Conservation (phyloP, 1,140 invertebrate genomes). For the Drosophila lacteicornis region DNA sequence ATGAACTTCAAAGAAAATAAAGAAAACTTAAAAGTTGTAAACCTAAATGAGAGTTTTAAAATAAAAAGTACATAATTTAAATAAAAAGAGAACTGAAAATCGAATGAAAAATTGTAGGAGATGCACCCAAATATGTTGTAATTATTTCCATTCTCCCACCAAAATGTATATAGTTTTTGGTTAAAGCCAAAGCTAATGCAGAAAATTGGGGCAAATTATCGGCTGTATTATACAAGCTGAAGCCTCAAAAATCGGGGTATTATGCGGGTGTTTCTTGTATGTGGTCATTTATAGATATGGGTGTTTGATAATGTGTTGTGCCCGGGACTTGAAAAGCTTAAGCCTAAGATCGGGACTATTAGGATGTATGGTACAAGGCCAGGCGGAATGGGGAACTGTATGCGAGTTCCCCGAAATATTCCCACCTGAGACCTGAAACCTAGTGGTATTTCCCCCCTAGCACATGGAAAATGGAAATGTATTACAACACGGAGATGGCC, state of each 20-base stretch:
- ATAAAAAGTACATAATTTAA: constrained; percentile 72
- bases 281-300: constrained; percentile 63
- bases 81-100: constrained; percentile 67
- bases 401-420: constrained; percentile 8
- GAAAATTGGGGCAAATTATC: constrained; percentile 65
- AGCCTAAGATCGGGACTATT: constrained; percentile 14
- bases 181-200: constrained; percentile 65
- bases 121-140: constrained; percentile 85
- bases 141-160: constrained; percentile 84
- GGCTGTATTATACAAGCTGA: constrained; percentile 74
- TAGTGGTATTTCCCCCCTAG: constrained; percentile 33
- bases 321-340: constrained; percentile 18
- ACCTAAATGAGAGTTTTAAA: constrained; percentile 43
- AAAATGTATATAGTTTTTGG: constrained; percentile 18
- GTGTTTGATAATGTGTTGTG: constrained; percentile 15
- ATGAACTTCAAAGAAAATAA: constrained; percentile 24
- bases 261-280: constrained; percentile 24
- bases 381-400: constrained; percentile 16
- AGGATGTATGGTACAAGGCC: constrained; percentile 48
- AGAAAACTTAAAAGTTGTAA: constrained; percentile 40
- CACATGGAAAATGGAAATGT: constrained; percentile 83
- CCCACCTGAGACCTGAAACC: constrained; percentile 13
- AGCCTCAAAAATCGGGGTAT: constrained; percentile 43
- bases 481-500: constrained; percentile 84
- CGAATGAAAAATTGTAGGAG: constrained; percentile 84